These are phyloP conservation scores for Ligdia adustata DNA, from an alignment of 2,888 invertebrate species.

Conservation along the genomic window DNA sequence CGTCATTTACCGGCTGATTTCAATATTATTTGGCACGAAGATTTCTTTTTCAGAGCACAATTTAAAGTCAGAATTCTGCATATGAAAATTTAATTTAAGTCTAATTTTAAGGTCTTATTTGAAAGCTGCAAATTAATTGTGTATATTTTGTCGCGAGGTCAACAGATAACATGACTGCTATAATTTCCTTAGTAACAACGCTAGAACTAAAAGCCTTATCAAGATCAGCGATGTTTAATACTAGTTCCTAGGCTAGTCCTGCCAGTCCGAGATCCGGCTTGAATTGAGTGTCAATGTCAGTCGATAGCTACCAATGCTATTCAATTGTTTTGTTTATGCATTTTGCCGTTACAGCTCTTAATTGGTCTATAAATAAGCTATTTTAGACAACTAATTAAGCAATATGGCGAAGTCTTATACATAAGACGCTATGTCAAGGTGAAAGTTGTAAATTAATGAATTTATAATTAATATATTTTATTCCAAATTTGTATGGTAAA, in stretches of 20 bases:
- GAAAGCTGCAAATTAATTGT: too few relatives aligned
- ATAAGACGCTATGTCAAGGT: slow-evolving; percentile 31
- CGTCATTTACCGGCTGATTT: too few relatives aligned
- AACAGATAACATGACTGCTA: too few relatives aligned
- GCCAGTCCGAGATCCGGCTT: slow-evolving; percentile 65
- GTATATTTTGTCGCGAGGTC: too few relatives aligned
- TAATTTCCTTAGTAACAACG: slow-evolving; percentile 6
- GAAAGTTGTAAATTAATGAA: slow-evolving; percentile 25
- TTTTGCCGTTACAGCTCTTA: slow-evolving; percentile 22
- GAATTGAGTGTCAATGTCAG: slow-evolving; percentile 68
- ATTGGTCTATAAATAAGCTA: slow-evolving; percentile 27
- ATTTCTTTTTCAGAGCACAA: too few relatives aligned
- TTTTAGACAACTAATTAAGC: slow-evolving; percentile 17
- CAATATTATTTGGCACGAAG: too few relatives aligned
- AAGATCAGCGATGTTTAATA: slow-evolving; percentile 18
- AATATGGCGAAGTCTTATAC: slow-evolving; percentile 21
- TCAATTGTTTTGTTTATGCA: slow-evolving; percentile 34
- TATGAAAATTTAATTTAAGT: too few relatives aligned
- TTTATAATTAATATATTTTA: slow-evolving; percentile 24
- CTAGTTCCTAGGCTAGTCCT: slow-evolving; percentile 19
- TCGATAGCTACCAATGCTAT: slow-evolving; percentile 38
- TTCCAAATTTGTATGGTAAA: slow-evolving; percentile 12
- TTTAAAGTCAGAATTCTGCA: too few relatives aligned
- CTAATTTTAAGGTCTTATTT: too few relatives aligned
- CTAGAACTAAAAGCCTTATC: slow-evolving; percentile 11